Base-by-base conservation (phyloP, 2,888 invertebrate species). In the Pterostichus niger region DNA sequence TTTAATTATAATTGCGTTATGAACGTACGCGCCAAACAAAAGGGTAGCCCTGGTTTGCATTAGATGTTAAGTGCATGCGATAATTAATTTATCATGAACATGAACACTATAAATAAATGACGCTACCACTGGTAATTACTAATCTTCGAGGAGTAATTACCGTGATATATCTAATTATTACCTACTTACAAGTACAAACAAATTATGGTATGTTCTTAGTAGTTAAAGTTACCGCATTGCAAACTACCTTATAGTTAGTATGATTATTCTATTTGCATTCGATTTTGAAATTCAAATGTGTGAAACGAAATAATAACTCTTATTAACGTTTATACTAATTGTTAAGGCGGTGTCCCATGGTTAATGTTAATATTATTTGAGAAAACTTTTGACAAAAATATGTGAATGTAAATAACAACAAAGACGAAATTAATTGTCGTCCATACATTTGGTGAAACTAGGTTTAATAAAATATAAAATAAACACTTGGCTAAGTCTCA, bases 31-130 rank as follows among this genome's bases (percentile, higher is more conserved):
- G 3, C 52, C 33, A 78, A 78, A 78, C 78, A 75, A 75, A 78
- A 44, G 59, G 56, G 54, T 13, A 9, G 54, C 54, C 15, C 54
- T 33, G 76, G 77, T 61, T 78, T 61, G 40, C 46, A 61, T 78
- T 78, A 78, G 59, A 44, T 78, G 61, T 44, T 78, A 78, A 78
- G 61, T 78, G 78, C 78, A 78, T 59, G 44, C 78, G 17, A 78
- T 78, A 78, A 78, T 78, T 40, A 78, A 78, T 61, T 78, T 56
- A 78, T 40, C 78, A 61, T 59, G 56, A 35, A 13, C 13, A 59
- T 17, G 35, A 24, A 44, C 59, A 78, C 46, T 56, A 44, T 59
- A 77, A 33, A 78, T 78, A 44, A 44, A 78, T 61, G 78, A 75
- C 75, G 68, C 44, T 44, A 71, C 44, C 44, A 44, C 68, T 71